Evolutionary conservation across 1,140 invertebrate genomes (phyloP).

Genomic region (Penaeus chinensis): DNA sequence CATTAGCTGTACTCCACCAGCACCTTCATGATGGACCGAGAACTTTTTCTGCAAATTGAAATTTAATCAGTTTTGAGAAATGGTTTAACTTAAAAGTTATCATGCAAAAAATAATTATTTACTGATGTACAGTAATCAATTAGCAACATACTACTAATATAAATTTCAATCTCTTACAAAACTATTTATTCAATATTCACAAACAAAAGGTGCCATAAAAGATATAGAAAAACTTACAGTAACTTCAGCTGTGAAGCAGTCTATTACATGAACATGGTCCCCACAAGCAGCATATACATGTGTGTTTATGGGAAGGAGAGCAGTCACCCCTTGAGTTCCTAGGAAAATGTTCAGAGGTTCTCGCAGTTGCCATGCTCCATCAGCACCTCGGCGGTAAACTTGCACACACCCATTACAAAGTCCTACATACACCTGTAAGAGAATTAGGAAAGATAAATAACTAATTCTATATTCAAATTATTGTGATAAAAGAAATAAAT

Average conservation of each 20-base stretch:
- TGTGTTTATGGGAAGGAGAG: constrained; percentile 84
- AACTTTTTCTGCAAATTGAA: constrained; percentile 74
- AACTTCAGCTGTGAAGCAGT: constrained; percentile 81
- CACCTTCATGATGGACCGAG: constrained; percentile 74
- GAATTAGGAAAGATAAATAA: not conserved
- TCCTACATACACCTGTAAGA: constrained; percentile 61
- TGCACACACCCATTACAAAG: constrained; percentile 57
- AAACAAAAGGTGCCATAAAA: not conserved
- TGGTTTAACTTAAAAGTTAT: too few relatives aligned
- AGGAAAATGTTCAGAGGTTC: constrained; percentile 78
- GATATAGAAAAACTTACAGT: constrained; percentile 68
- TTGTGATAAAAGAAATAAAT: too few relatives aligned
- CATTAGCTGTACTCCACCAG: constrained; percentile 81
- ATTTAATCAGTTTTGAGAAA: too few relatives aligned
- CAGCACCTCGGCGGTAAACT: constrained; percentile 64
- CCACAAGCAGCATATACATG: constrained; percentile 86
- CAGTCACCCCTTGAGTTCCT: constrained; percentile 78
- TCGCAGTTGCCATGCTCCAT: constrained; percentile 79
- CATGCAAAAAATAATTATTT: too few relatives aligned
- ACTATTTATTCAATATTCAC: not conserved
- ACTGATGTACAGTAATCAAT: too few relatives aligned
- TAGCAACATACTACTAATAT: too few relatives aligned
- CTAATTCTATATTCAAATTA: too few relatives aligned
- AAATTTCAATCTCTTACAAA: too few relatives aligned
- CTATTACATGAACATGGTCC: constrained; percentile 84